Evolutionary conservation across 2,797 vertebrate species (phyloP).

Genomic region (Urophycis tenuis): DNA sequence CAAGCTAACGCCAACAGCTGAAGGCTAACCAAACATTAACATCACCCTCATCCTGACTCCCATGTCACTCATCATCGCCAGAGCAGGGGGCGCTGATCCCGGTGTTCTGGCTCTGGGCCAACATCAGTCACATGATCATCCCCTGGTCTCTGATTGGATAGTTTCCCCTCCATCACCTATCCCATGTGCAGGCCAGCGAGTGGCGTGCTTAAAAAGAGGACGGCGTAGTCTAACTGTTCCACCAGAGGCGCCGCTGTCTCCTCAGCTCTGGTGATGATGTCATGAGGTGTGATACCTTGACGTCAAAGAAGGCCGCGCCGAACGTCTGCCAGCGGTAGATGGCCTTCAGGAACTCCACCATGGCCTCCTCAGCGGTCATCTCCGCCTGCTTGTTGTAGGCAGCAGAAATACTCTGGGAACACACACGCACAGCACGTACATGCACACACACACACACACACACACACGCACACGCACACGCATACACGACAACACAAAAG

Average conservation of each 20-base stretch:
- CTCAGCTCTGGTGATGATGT: neutral
- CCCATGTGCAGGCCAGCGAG: too few species aligned
- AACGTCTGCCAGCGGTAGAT: slow-evolving; percentile 87
- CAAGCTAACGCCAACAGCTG: neutral
- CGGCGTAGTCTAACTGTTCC: neutral
- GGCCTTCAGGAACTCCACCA: slow-evolving; percentile 80
- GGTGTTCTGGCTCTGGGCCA: neutral
- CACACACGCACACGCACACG: neutral
- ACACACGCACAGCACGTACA: neutral
- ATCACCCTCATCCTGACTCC: neutral
- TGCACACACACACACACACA: neutral
- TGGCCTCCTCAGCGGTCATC: slow-evolving; percentile 80
- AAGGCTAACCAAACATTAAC: neutral
- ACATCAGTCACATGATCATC: neutral
- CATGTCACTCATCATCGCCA: neutral
- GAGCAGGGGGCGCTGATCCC: neutral
- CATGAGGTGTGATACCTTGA: slow-evolving; percentile 76
- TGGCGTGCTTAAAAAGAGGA: too few species aligned
- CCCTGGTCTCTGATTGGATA: neutral
- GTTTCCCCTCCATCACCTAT: neutral
- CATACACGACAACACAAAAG: neutral
- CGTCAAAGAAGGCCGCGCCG: slow-evolving; percentile 94
- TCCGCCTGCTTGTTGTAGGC: slow-evolving; percentile 74
- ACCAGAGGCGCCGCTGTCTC: neutral
- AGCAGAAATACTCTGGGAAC: slow-evolving; percentile 71